Percentiles rank a stretch among this genome's conserved stretches.
phyloP scores from a whole-genome alignment of 2,797 vertebrate species.

The Tiaroga cobitis region DNA sequence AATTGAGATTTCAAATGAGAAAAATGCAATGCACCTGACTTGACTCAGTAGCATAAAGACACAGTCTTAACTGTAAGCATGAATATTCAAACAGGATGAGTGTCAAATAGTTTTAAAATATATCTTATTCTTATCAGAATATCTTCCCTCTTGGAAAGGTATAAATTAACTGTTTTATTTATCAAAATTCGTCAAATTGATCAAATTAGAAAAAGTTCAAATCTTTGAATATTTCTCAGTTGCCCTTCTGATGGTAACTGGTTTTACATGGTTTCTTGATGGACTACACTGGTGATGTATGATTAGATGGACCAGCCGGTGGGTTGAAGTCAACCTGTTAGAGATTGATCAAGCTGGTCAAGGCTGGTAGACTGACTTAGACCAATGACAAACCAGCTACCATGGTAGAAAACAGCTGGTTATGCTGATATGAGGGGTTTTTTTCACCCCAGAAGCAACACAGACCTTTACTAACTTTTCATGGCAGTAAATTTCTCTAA shows the following conservation, averaged over 20 bases:
- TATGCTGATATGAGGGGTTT: neutral
- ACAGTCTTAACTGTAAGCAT: neutral
- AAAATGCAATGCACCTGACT: constrained; percentile 9
- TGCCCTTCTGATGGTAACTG: no score
- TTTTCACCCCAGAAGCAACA: neutral
- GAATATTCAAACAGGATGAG: neutral
- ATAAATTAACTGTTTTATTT: no score
- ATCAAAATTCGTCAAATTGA: no score
- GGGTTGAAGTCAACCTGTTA: no score
- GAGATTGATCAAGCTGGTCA: neutral
- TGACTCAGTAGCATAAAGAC: neutral
- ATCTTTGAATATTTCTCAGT: neutral
- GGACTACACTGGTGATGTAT: neutral
- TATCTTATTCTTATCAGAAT: neutral
- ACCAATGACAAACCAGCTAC: neutral
- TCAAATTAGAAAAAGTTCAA: neutral
- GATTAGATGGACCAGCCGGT: neutral
- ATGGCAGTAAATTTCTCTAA: neutral
- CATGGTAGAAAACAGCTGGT: neutral
- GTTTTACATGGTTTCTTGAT: neutral
- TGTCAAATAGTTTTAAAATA: neutral
- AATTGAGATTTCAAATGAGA: neutral
- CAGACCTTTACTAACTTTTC: neutral
- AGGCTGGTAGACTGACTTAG: neutral
- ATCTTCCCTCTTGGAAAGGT: neutral